Percentiles rank a stretch among this genome's conserved stretches.
phyloP scores from a whole-genome alignment of 2,888 invertebrate species.

The Physocephala rufipes region DNA sequence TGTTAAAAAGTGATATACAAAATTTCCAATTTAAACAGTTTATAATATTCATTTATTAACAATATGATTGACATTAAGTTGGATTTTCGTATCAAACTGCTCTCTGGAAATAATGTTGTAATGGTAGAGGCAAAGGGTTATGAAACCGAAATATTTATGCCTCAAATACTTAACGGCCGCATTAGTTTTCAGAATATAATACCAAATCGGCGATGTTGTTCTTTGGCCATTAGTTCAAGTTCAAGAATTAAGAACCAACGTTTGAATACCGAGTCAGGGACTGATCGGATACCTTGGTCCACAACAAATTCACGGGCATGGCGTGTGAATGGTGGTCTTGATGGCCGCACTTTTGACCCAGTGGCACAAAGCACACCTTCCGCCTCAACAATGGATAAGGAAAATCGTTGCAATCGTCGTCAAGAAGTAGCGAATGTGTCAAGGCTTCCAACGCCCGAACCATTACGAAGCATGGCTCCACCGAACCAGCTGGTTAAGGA shows the following conservation, averaged over 20 bases:
- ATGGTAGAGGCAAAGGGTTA: constrained; percentile 52
- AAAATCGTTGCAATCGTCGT: not conserved
- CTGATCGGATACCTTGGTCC: not conserved
- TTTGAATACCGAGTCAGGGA: not conserved
- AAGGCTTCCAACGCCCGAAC: constrained; percentile 44
- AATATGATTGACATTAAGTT: constrained; percentile 27
- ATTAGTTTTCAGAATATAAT: constrained; percentile 56
- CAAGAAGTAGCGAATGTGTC: not conserved
- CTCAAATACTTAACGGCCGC: constrained; percentile 55
- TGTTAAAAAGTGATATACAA: too few relatives aligned
- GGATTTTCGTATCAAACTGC: constrained; percentile 52
- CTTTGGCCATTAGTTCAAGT: not conserved
- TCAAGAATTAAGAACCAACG: not conserved
- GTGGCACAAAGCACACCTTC: constrained; percentile 31
- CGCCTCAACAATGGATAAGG: not conserved
- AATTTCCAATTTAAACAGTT: not conserved
- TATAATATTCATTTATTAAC: constrained; percentile 11
- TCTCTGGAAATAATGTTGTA: constrained; percentile 55
- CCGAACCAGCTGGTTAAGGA: constrained; percentile 15
- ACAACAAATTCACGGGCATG: not conserved
- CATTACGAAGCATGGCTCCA: constrained; percentile 37
- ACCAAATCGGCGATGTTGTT: constrained; percentile 53
- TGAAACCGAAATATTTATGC: constrained; percentile 59
- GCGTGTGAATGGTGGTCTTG: constrained; percentile 14
- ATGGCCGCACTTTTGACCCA: not conserved